Evolutionary conservation across 2,797 vertebrate species (phyloP), one percentile per base, ranked within the genome.

Genomic region (Oreochromis grahami): DNA sequence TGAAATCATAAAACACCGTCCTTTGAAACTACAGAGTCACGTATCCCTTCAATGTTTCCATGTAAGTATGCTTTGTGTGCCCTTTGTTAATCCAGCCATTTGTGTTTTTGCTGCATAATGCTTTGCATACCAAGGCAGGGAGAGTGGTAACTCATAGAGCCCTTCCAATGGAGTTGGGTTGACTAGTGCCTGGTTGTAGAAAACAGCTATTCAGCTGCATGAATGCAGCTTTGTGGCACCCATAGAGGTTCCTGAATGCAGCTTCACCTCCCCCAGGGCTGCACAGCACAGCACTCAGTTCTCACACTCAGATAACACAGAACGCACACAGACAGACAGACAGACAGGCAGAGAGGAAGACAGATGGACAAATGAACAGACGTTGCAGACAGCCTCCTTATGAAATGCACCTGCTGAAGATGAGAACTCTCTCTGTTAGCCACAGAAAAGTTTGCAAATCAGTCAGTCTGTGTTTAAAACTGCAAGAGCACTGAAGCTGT

Each of bases 221-320:
- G 95, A 96, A 97, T 95, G 95, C 94, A 86, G 85, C 95, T 96
- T 96, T 96, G 96, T 96, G 94, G 93, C 72, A 1, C 89, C 91
- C 91, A 92, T 86, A 88, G 93, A 93, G 85, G 86, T 12, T 77
- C 78, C 89, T 94, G 94, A 96, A 96, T 94, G 88, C 89, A 78
- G 90, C 86, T 85, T 89, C 87, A 85, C 93, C 89, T 87, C 91
- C 93, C 90, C 82, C 87, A 86, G 93, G 92, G 92, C 94, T 82
- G 88, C 89, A 87, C 90, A 87, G 87, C 86, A 85, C 63, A 80
- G 84, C 83, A 50, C 92, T 85, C 88, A 77, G 93, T 95, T 95
- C 93, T 93, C 94, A 94, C 92, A 91, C 89, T 90, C 88, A 56
- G 70, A 74, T 50, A 74, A 19, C 38, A 84, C 78, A 68, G 34